Evolutionary conservation across 2,797 vertebrate genomes (phyloP).

Genomic region (Eulemur rubriventer): DNA sequence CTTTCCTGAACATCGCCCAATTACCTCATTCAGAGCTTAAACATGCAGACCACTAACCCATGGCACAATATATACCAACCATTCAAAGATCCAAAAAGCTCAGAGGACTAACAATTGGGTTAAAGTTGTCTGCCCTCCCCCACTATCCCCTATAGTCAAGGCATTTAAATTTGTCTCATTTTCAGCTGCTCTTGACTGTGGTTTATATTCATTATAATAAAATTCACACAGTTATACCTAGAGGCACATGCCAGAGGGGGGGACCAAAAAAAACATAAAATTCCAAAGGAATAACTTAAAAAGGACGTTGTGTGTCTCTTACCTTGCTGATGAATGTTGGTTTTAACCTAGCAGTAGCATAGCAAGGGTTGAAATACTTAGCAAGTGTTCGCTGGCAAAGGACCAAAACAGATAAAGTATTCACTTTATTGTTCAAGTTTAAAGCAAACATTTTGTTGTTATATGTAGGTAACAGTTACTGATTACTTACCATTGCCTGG

Average conservation of each 20-base stretch:
- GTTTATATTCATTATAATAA: neutral
- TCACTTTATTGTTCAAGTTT: conserved; percentile 26
- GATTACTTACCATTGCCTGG: neutral
- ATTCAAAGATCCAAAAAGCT: neutral
- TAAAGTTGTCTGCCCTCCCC: neutral
- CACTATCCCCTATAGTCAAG: neutral
- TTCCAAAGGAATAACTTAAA: neutral
- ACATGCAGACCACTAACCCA: neutral
- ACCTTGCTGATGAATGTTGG: conserved; percentile 99
- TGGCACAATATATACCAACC: neutral
- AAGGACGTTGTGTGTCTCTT: conserved; percentile 65
- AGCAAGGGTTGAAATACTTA: conserved; percentile 98
- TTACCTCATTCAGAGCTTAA: neutral
- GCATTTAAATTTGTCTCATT: neutral
- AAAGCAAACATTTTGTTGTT: neutral
- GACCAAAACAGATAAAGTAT: conserved; percentile 22
- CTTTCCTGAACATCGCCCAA: neutral
- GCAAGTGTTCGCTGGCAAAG: conserved; percentile 92
- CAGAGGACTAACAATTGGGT: neutral
- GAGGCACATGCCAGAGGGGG: too few relatives aligned
- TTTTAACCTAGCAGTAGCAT: conserved; percentile 96
- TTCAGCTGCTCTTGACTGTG: neutral
- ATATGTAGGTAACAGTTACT: neutral
- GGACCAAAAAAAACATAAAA: too few relatives aligned
- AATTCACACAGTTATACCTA: neutral